Base-by-base conservation (phyloP, 1,140 invertebrate genomes). In the Bemisia tabaci region DNA sequence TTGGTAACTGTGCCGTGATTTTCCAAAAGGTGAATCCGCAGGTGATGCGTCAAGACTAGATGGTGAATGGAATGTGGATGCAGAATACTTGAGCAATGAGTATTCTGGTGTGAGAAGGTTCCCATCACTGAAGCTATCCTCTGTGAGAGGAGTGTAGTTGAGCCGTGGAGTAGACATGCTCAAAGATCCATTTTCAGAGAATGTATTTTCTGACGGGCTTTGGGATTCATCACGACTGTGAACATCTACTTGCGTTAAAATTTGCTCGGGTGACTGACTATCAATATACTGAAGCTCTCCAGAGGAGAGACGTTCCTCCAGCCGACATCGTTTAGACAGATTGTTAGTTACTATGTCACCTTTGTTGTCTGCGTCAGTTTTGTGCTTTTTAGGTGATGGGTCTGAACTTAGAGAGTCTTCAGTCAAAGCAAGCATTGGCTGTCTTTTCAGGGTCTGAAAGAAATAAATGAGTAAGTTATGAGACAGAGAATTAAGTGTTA, bases 211-310 rank as follows among this genome's bases (percentile, higher is more conserved):
- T 22, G 72, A 74, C 61, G 70, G 72, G 70, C 69, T 75, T 39
- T 61, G 59, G 0, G 64, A 65, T 2, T 65, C 2, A 22, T 59
- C 33, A 58, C 67, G 67, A 11, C 59, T 59, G 64, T 72, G 69
- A 12, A 72, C 65, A 33, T 72, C 68, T 0, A 67, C 71, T 25
- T 67, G 33, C 5, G 33, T 17, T 9, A 48, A 33, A 63, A 67
- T 62, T 59, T 67, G 79, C 70, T 82, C 81, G 12, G 80, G 81
- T 70, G 80, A 82, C 72, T 82, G 80, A 69, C 80, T 82, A 71
- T 83, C 81, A 67, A 83, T 83, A 71, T 80, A 83, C 59, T 79
- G 72, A 27, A 83, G 71, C 64, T 83, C 81, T 24, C 79, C 79
- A n/a, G 69, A 70, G 61, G 79, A 80, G 62, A 82, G 72, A 63